Evolutionary conservation across 1,140 invertebrate species (phyloP).

Genomic region (Leptinotarsa lineolata): DNA sequence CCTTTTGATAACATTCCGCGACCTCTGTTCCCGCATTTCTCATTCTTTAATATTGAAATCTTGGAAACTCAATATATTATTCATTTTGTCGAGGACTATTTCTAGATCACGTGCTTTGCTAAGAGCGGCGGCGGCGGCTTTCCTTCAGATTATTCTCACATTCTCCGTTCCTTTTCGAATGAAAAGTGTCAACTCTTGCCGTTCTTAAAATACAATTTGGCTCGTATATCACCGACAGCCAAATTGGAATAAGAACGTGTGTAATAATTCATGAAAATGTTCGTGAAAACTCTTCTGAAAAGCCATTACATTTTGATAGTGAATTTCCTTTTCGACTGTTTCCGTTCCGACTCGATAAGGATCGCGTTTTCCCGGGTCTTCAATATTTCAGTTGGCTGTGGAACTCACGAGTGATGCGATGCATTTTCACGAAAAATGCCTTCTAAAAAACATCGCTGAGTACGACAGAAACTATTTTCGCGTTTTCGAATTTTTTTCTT

Average conservation of each 20-base stretch:
- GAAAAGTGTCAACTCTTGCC: not conserved
- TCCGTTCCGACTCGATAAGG: conserved; percentile 13
- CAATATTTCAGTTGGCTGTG: conserved; percentile 18
- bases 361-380: conserved; percentile 26
- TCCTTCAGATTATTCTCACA: conserved; percentile 7
- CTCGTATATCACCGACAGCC: conserved; percentile 15
- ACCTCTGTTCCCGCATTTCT: not conserved
- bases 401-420: not conserved
- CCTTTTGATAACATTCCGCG: too few relatives aligned
- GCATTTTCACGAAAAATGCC: conserved; percentile 6
- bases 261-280: conserved; percentile 31
- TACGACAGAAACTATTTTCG: not conserved
- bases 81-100: not conserved
- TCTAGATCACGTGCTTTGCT: not conserved
- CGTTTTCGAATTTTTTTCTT: too few relatives aligned
- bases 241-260: conserved; percentile 26
- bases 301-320: conserved; percentile 28
- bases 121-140: not conserved
- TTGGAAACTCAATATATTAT: conserved; percentile 2
- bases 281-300: conserved; percentile 29
- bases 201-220: conserved; percentile 20
- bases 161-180: conserved; percentile 4
- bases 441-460: conserved; percentile 13
- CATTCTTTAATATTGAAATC: conserved; percentile 10
- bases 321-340: conserved; percentile 22